Base-by-base conservation (phyloP, 35 echinoderm and acorn worm species). In the Holothuria glaberrima region DNA sequence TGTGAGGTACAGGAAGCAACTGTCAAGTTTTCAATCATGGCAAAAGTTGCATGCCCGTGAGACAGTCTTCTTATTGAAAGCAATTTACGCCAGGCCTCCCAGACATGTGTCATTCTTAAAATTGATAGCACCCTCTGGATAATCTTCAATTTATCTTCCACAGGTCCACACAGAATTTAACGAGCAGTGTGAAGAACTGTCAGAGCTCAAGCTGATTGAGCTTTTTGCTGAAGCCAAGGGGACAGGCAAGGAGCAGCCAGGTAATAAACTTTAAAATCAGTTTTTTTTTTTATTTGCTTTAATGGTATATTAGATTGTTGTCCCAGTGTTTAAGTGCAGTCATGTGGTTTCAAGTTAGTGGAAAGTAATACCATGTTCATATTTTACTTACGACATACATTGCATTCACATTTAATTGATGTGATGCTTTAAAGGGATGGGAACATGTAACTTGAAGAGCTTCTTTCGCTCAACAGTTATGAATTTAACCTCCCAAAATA, bases 91-190 rank as follows among this genome's bases (percentile, higher is more conserved):
- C 64, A 20, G 64, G 64, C 64, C 64, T 68, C 64, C 64, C 69
- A 73, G 25, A 34, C 30, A 73, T 12, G n/a, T 34, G 66, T 69
- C 25, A 69, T 69, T 69, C 66, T 33, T 30, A 26, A 73, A 68
- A 68, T 68, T 68, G 64, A 68, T 68, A 68, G 64, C 64, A 20
- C 64, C 64, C 19, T 68, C 64, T 68, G 1, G 10, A 68, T 68
- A 68, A 20, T 68, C 64, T 68, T 68, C 64, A 68, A 68, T 68
- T 20, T 68, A 19, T 68, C 64, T 50, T 88, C 22, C 86, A 28
- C 87, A 99, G 97, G 94, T 99, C 17, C 93, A 99, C 45, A 67
- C 50, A 38, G 97, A 99, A 88, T 95, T 99, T 82, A 82, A 83
- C 29, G 86, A 94, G 60, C 93, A 95, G 31, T 99, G 97, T 80